Conservation (phyloP, 2,113 vertebrate genomes). For the Prionailurus viverrinus region DNA sequence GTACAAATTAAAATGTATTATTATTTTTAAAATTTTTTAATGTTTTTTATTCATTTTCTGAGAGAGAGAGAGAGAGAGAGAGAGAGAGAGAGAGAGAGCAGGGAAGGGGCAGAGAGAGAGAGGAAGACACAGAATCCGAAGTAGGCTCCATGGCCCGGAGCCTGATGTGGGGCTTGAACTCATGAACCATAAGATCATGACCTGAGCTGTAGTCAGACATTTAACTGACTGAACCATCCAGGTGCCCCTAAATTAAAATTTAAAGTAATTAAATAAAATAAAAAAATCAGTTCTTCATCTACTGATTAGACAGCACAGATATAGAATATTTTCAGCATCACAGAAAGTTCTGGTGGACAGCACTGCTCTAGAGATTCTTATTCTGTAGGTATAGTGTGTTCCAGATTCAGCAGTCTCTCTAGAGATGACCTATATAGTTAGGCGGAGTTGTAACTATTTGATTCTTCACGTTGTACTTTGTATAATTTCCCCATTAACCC, state of each 20-base stretch:
- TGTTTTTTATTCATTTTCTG: no score
- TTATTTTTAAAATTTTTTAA: no score
- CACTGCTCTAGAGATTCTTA: slow-evolving; percentile 45
- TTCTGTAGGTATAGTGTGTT: slow-evolving; percentile 63
- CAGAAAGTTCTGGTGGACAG: slow-evolving; percentile 53
- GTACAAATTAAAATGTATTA: neutral
- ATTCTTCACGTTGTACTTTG: slow-evolving; percentile 14
- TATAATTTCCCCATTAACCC: slow-evolving; percentile 42
- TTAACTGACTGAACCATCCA: no score
- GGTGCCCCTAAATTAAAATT: neutral
- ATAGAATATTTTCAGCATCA: slow-evolving; percentile 42
- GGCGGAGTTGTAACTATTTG: slow-evolving; percentile 43
- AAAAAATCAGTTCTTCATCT: slow-evolving; percentile 33
- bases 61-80: no score
- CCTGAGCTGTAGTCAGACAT: no score
- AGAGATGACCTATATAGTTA: slow-evolving; percentile 77
- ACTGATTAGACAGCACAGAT: neutral
- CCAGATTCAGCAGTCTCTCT: slow-evolving; percentile 73
- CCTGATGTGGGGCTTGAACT: no score
- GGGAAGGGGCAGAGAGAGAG: no score
- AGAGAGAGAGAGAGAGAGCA: no score
- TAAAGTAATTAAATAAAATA: slow-evolving; percentile 39
- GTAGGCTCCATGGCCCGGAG: no score
- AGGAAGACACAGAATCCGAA: no score
- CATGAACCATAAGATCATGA: no score